A percentile compares a stretch with the other conserved stretches of the same genome.
Conservation (phyloP, 2,888 invertebrate species). For the Drosophila quinaria region DNA sequence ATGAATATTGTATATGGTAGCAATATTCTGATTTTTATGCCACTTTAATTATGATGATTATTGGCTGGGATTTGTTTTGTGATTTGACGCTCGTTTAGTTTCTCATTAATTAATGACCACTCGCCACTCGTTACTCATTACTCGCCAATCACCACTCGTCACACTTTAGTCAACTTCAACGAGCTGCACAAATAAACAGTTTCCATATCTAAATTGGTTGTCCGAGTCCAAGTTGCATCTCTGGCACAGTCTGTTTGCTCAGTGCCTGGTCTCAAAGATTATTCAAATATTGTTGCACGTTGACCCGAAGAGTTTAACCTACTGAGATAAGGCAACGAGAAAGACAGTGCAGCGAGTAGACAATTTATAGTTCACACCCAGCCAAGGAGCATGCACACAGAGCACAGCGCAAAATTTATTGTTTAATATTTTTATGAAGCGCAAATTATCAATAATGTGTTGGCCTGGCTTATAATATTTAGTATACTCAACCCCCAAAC, state of each 20-base stretch:
- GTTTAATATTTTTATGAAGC: slow-evolving; percentile 64
- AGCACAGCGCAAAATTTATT: slow-evolving; percentile 59
- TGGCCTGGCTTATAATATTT: slow-evolving; percentile 33
- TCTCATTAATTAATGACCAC: slow-evolving; percentile 25
- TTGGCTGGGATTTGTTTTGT: slow-evolving; percentile 53
- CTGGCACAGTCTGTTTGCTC: slow-evolving; percentile 32
- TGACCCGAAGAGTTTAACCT: slow-evolving; percentile 70
- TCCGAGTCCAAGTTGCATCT: slow-evolving; percentile 35
- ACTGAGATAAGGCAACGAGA: slow-evolving; percentile 60
- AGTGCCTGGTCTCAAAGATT: slow-evolving; percentile 60
- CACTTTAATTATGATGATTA: slow-evolving; percentile 72
- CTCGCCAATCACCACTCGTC: neutral
- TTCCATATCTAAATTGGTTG: neutral
- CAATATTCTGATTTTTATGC: slow-evolving; percentile 75
- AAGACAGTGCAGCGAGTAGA: slow-evolving; percentile 6
- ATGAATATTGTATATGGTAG: slow-evolving; percentile 74
- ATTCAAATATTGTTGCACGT: slow-evolving; percentile 78
- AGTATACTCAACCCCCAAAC: slow-evolving; percentile 11
- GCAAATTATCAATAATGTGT: slow-evolving; percentile 62
- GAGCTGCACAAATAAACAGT: slow-evolving; percentile 7
- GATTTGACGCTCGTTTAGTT: slow-evolving; percentile 38
- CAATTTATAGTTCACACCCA: slow-evolving; percentile 73
- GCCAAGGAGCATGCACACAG: slow-evolving; percentile 14
- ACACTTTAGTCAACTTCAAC: slow-evolving; percentile 5
- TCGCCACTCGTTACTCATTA: neutral